Percentiles rank a stretch among this genome's conserved stretches.
Evolutionary conservation across 1,140 invertebrate species (phyloP).

Genomic region (Daktulosphaira vitifoliae): DNA sequence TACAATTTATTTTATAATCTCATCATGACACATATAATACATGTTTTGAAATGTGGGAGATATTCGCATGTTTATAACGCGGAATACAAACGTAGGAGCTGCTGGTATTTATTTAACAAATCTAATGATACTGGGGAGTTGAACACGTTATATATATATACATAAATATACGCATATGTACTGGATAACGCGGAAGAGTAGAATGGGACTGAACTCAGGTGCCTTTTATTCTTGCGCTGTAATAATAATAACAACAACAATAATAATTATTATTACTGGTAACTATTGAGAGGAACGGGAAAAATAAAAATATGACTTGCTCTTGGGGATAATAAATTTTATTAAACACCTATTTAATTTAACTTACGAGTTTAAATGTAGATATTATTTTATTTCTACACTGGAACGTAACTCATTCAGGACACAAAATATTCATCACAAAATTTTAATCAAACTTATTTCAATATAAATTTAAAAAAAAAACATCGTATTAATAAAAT

Average conservation of each 20-base stretch:
- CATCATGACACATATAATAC: not conserved
- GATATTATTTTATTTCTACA: too few species aligned
- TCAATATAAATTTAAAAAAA: too few species aligned
- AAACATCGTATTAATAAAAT: too few species aligned
- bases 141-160: not conserved
- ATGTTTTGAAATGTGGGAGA: not conserved
- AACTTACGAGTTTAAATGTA: not conserved
- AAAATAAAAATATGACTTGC: constrained; percentile 10
- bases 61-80: not conserved
- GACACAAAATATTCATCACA: too few species aligned
- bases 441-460: too few species aligned
- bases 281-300: not conserved
- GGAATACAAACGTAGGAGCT: not conserved
- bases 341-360: constrained; percentile 19
- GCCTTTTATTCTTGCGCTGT: constrained; percentile 27
- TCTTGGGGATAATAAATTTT: constrained; percentile 8
- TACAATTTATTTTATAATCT: not conserved
- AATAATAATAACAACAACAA: constrained; percentile 20
- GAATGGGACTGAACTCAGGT: constrained; percentile 11
- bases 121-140: not conserved
- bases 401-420: too few species aligned
- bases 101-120: not conserved
- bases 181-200: not conserved
- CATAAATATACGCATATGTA: not conserved
- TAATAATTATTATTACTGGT: not conserved